Percentiles rank a stretch among this genome's conserved stretches.
Evolutionary conservation across 2,113 vertebrate genomes (phyloP).

Genomic region (Silurus meridionalis): DNA sequence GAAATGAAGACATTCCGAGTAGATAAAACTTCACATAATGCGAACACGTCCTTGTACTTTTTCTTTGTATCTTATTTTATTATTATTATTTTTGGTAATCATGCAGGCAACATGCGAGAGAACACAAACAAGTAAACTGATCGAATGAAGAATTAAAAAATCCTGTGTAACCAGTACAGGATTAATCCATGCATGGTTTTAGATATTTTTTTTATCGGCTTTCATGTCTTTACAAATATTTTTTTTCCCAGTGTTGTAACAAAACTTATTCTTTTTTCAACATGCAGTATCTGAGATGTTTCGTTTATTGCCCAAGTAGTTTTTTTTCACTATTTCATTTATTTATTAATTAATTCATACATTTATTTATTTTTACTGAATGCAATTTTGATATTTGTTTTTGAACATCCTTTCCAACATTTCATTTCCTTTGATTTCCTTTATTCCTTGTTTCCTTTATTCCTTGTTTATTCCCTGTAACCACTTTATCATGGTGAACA

Average conservation of each 20-base stretch:
- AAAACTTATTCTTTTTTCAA: background rate
- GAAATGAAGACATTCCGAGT: background rate
- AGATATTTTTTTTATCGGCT: background rate
- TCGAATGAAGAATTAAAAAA: background rate
- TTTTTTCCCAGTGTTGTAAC: background rate
- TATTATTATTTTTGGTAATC: background rate
- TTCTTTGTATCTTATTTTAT: background rate
- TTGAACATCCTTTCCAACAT: background rate
- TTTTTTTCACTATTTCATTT: too few species aligned
- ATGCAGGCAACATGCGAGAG: background rate
- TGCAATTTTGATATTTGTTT: background rate
- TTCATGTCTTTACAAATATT: background rate
- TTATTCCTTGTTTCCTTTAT: background rate
- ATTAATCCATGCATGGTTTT: background rate
- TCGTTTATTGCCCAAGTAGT: background rate
- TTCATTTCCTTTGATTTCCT: background rate
- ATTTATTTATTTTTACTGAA: background rate
- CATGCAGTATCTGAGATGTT: background rate
- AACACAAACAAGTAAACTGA: background rate
- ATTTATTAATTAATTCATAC: too few species aligned
- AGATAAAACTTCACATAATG: background rate
- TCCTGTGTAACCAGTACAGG: background rate
- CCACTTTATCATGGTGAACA: background rate
- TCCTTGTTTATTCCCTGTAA: background rate
- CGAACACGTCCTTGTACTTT: background rate